Base-by-base conservation (phyloP, 1,140 invertebrate genomes). In the Panagrolaimus sp. region DNA sequence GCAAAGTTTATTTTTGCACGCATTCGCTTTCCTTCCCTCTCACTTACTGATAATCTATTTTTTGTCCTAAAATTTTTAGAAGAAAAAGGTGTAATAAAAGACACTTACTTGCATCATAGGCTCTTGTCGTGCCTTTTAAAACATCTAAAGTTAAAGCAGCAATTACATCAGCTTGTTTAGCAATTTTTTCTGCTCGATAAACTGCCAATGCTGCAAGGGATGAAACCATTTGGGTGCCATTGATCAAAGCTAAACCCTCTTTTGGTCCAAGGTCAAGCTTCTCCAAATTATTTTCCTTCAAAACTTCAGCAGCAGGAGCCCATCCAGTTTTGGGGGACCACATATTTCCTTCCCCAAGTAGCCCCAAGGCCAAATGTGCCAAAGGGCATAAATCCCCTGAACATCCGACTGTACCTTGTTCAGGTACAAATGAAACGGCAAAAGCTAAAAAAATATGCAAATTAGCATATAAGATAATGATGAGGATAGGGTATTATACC, bases 271-370 rank as follows among this genome's bases (percentile, higher is more conserved):
- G 83, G 28, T 82, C 83, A 46, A 90, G 86, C 9, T 89, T 88
- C 70, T 84, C 83, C 26, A 90, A 79, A 55, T 87, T 85, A 78
- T 90, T 85, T 38, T 83, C 83, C 76, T 88, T 85, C 17, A 90
- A 75, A 24, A 89, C 88, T 84, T 88, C 76, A n/a, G 74, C 81
- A 66, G 89, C 89, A 71, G 89, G 86, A 17, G 85, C 88, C 89
- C 89, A 90, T 14, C 90, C 90, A 63, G 89, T 90, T 71, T 86
- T 81, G 62, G 88, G 86, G 77, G 88, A 89, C 90, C 89, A 90
- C 89, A 90, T 90, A 79, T 88, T 87, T 1, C 89, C 90, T 84
- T 91, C 90, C 15, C 89, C 89, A 78, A 90, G 86, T 72, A 90
- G 83, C 5, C 76, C 76, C 14, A 76, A 63, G 1, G 89, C 89